Percentiles rank a stretch among this genome's conserved stretches.
Conservation (phyloP, 2,797 vertebrate genomes). For the Fundulus diaphanus region DNA sequence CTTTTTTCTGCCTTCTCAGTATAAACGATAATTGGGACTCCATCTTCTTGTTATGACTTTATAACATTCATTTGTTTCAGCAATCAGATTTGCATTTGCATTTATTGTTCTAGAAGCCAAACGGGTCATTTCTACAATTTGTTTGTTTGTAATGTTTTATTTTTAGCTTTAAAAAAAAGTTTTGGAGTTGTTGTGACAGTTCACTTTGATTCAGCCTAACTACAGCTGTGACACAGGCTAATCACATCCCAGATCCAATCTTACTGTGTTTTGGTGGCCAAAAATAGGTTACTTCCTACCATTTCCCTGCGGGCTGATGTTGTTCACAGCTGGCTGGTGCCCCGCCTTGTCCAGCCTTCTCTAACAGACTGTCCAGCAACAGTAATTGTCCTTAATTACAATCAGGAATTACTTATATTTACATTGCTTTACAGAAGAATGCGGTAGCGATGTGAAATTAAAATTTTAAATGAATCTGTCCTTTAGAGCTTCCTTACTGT, state of each 20-base stretch:
- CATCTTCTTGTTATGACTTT: not conserved
- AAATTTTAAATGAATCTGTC: constrained; percentile 6
- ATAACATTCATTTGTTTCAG: not conserved
- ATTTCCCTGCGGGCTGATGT: constrained; percentile 14
- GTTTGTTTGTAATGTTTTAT: too few relatives aligned
- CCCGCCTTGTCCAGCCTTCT: constrained; percentile 10
- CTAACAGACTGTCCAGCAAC: constrained; percentile 8
- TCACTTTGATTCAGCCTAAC: not conserved
- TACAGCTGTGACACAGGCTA: constrained; percentile 18
- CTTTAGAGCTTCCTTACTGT: not conserved
- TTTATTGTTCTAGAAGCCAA: not conserved
- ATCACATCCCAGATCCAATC: constrained; percentile 29
- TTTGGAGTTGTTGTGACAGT: not conserved
- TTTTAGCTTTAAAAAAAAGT: not conserved
- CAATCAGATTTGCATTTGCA: not conserved
- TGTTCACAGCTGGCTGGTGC: not conserved
- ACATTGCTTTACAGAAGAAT: constrained; percentile 1
- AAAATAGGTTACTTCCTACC: constrained; percentile 34
- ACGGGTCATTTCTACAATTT: not conserved
- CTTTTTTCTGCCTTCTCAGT: not conserved
- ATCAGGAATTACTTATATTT: constrained; percentile 6
- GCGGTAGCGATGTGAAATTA: not conserved
- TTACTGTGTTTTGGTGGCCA: constrained; percentile 14
- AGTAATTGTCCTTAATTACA: constrained; percentile 1
- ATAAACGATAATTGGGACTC: not conserved